Base-by-base conservation (phyloP, 30 jellyfish, hydroid and myxozoan genomes). In the Hydractinia echinata region DNA sequence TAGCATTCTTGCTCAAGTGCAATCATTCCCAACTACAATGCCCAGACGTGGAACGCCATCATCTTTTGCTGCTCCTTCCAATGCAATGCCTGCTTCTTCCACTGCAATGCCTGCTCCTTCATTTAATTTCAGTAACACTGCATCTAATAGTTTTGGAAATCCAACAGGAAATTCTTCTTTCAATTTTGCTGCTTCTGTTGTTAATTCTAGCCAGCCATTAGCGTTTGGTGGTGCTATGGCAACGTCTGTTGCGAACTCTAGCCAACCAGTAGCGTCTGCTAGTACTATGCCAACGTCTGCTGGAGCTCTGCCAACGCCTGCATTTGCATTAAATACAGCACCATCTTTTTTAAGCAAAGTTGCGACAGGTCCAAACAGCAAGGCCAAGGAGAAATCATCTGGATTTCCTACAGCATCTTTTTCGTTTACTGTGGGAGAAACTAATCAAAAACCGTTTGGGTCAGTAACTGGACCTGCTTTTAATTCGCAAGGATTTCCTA, bases 1-100 rank as follows among this genome's bases (percentile, higher is more conserved):
- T 77, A 61, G 83, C 21, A 72, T 91, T 5, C 52, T 91, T 7
- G 55, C 79, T 49, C 78, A 62, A 55, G 83, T 77, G 56, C 21
- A 55, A 8, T 50, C 80, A 7, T 48, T 89, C 55, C 87, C 86
- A 7, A 8, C 86, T 0, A 58, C 16, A 68, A 15, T 61, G 50
- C 78, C 87, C 55, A 72, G 55, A 50, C 88, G 16, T 8, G 44
- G 44, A 30, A 30, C 10, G 13, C 78, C 78, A 76, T 16, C 79
- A 74, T 14, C n/a, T 74, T 10, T 19, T 19, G 15, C 11, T 16
- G 80, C 83, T 13, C 78, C 9, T 66, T 19, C 9, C 8, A 15
- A 72, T 54, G 44, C 44, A 30, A 30, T 30, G 16, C 70, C 70
- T 60, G 2, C 70, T 60, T 2, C 18, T 60, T 13, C 1, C 70